A percentile compares a stretch with the other conserved stretches of the same genome.
These are phyloP conservation scores for Mesorhabditis belari DNA, from an alignment of 2,888 invertebrate genomes.

Conservation along the genomic window DNA sequence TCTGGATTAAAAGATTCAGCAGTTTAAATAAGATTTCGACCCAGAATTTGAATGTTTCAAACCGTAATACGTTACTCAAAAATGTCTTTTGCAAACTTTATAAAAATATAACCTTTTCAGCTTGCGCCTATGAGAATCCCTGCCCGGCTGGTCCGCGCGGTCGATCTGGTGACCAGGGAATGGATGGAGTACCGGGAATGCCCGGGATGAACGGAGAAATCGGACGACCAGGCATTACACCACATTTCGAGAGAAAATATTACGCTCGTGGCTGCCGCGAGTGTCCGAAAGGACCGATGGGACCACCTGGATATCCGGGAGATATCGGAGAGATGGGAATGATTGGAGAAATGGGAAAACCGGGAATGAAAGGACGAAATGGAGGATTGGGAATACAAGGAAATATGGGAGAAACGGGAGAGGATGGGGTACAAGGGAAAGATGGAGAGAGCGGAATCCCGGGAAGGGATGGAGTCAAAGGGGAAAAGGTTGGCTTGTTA, in stretches of 20 bases:
- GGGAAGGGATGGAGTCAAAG: conserved; percentile 20
- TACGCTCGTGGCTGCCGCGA: not conserved
- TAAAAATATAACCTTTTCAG: conserved; percentile 8
- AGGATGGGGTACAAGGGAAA: conserved; percentile 22
- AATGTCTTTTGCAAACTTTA: too few relatives aligned
- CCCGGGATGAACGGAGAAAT: conserved; percentile 5
- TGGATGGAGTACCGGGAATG: conserved; percentile 11
- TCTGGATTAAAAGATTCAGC: too few relatives aligned
- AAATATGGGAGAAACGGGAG: conserved; percentile 20
- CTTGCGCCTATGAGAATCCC: conserved; percentile 11
- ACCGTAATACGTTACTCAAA: too few relatives aligned
- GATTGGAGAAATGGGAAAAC: not conserved
- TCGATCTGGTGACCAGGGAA: conserved; percentile 16
- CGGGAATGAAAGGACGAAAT: not conserved
- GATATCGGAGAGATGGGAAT: conserved; percentile 2
- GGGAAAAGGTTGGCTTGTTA: not conserved
- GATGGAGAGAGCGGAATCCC: conserved; percentile 19
- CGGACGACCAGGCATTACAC: not conserved
- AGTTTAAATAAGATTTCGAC: too few relatives aligned
- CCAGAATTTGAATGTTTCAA: too few relatives aligned
- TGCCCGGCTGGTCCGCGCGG: conserved; percentile 21
- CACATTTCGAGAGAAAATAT: not conserved
- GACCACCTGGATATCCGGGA: conserved; percentile 4
- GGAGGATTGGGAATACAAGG: conserved; percentile 3
- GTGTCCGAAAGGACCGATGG: conserved; percentile 7